A percentile compares a stretch with the other conserved stretches of the same genome.
Evolutionary conservation across 2,888 invertebrate species (phyloP).

Genomic region (Diarsia dahlii): DNA sequence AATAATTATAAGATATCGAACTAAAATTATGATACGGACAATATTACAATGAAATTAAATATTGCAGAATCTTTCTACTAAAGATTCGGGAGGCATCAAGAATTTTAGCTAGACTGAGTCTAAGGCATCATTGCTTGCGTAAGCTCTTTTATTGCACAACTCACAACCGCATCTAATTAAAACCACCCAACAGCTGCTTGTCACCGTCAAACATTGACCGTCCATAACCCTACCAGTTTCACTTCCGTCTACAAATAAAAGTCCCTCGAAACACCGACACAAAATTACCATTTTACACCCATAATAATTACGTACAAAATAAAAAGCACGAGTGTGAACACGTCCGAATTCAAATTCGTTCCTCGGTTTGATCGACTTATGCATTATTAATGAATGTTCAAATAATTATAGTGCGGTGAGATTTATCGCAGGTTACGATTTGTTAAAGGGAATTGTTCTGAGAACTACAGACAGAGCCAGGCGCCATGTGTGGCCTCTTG

Average conservation of each 20-base stretch:
- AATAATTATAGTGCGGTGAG: slow-evolving; percentile 85
- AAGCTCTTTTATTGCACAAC: neutral
- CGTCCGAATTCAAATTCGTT: slow-evolving; percentile 65
- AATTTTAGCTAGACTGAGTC: neutral
- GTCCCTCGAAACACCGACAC: slow-evolving; percentile 24
- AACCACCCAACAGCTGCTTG: slow-evolving; percentile 32
- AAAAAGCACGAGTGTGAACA: slow-evolving; percentile 66
- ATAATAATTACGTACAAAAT: slow-evolving; percentile 60
- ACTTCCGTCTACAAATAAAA: slow-evolving; percentile 42
- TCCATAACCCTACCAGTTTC: slow-evolving; percentile 21
- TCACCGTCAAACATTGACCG: slow-evolving; percentile 33
- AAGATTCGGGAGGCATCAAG: neutral
- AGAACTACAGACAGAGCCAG: slow-evolving; percentile 43
- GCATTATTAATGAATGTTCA: slow-evolving; percentile 88
- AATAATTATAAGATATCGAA: too few relatives aligned
- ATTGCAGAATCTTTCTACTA: neutral
- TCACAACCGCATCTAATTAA: neutral
- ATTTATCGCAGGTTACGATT: slow-evolving; percentile 78
- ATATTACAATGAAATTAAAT: too few relatives aligned
- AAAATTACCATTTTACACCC: slow-evolving; percentile 49
- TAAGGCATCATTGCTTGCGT: neutral
- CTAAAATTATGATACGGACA: too few relatives aligned
- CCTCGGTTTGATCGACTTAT: slow-evolving; percentile 88
- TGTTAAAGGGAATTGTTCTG: slow-evolving; percentile 60
- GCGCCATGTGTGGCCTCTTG: slow-evolving; percentile 65